Evolutionary conservation across 2,888 invertebrate species (phyloP).

Genomic region (Brenthis ino): DNA sequence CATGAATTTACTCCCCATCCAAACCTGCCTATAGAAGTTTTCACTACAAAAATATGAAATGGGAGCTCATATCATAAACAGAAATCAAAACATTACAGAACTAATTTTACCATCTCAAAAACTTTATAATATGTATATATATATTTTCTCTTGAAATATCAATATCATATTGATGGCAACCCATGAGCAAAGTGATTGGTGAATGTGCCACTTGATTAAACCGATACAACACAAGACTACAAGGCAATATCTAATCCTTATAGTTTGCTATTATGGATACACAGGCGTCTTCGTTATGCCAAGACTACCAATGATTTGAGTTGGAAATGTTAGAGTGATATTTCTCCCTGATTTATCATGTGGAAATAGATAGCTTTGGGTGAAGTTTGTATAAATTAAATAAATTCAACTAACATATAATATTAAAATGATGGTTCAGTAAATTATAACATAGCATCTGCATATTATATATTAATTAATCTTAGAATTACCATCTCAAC

Average conservation of each 20-base stretch:
- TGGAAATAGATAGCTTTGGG: constrained; percentile 27
- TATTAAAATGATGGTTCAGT: background rate
- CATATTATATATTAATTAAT: no score
- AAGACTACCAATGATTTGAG: constrained; percentile 22
- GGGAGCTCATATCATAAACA: no score
- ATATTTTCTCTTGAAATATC: constrained; percentile 1
- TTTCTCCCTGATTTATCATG: constrained; percentile 31
- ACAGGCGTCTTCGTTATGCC: constrained; percentile 38
- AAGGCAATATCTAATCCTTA: constrained; percentile 34
- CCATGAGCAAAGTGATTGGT: constrained; percentile 33
- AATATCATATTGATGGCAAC: constrained; percentile 22
- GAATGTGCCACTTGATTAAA: constrained; percentile 38
- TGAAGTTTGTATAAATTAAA: background rate
- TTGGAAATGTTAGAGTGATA: constrained; percentile 23
- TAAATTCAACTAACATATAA: background rate
- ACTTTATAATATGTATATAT: background rate
- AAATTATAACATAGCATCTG: no score
- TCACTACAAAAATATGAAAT: no score
- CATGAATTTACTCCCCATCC: no score
- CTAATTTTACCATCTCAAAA: background rate
- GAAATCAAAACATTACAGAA: background rate
- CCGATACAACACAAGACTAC: constrained; percentile 34
- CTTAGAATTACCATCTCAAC: no score
- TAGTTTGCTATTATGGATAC: constrained; percentile 39
- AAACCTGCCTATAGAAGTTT: no score